Evolutionary conservation across 2,888 invertebrate species (phyloP), one percentile per base, ranked within the genome.

Genomic region (Podotricha telesiphe): DNA sequence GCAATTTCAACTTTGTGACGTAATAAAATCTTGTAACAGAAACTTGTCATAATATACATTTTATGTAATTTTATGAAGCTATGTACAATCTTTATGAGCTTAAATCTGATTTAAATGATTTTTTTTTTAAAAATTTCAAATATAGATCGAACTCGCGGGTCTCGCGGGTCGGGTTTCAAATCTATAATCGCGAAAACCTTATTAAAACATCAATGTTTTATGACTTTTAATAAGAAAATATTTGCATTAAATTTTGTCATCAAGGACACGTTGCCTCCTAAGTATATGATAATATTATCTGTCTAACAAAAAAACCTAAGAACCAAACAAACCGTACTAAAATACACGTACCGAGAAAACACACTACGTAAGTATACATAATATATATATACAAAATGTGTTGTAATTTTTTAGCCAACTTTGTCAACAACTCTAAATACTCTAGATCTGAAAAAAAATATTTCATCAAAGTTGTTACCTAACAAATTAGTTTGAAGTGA

Each of bases 1-100:
- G 75, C 74, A 75, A 75, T 75, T 73, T 67, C 70, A 70, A 76
- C 72, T 74, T 75, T 73, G 74, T 76, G 74, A 74, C 70, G 76
- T 74, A 75, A 75, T 75, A 75, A 72, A 74, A 71, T 68, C 73
- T 74, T 73, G 68, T 73, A 68, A 69, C 71, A 64, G 55, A 71
- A 67, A 59, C 59, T 69, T 51, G 51, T 61, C 47, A 34, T 61
- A 34, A 61, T 61, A 28, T 61, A n/a, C 45, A 28, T 48, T 61
- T 28, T 47, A 11, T n/a, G 34, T 48, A 47, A 45, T 61, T 47
- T 47, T 45, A 48, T 61, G 6, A 47, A 13, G 15, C n/a, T 56
- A 20, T 37, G 15, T 37, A 13, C 37, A 13, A 40, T 40, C 40
- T 13, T 58, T 58, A 8, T 15, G 15, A 15, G 7, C 11, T 58